These are phyloP conservation scores for Phalacrocorax pelagicus DNA, from an alignment of 2,113 vertebrate genomes.

Conservation along the genomic window DNA sequence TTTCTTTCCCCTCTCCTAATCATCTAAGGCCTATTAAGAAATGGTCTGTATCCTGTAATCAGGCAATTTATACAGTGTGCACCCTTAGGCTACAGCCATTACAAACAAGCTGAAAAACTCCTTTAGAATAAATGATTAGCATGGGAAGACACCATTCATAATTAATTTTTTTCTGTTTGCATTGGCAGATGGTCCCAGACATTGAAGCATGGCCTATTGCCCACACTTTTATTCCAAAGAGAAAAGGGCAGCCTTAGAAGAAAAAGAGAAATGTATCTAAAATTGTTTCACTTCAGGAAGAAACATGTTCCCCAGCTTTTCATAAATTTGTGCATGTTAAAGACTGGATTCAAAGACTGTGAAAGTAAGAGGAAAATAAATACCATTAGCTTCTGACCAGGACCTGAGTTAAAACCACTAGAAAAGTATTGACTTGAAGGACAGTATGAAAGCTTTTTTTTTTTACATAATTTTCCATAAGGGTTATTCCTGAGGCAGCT, in stretches of 20 bases:
- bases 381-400: not conserved
- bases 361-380: conserved; percentile 24
- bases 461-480: not conserved
- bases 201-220: conserved; percentile 68
- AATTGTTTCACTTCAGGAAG: conserved; percentile 24
- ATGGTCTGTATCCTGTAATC: conserved; percentile 92
- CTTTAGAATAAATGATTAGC: conserved; percentile 85
- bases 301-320: not conserved
- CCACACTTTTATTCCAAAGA: conserved; percentile 58
- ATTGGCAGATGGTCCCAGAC: conserved; percentile 78
- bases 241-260: conserved; percentile 40
- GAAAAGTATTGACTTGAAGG: not conserved
- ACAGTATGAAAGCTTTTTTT: not conserved
- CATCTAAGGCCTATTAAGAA: conserved; percentile 87
- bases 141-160: conserved; percentile 82
- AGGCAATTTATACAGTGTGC: conserved; percentile 87
- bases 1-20: conserved; percentile 88
- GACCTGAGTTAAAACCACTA: not conserved
- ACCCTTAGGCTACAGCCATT: conserved; percentile 82
- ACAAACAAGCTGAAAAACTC: conserved; percentile 87
- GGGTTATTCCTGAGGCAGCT: not conserved
- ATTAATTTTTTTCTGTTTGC: conserved; percentile 76
- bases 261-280: not conserved
- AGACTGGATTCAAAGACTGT: not conserved
- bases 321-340: not conserved